Conservation (phyloP, 2,797 vertebrate genomes). For the Lacerta agilis region DNA sequence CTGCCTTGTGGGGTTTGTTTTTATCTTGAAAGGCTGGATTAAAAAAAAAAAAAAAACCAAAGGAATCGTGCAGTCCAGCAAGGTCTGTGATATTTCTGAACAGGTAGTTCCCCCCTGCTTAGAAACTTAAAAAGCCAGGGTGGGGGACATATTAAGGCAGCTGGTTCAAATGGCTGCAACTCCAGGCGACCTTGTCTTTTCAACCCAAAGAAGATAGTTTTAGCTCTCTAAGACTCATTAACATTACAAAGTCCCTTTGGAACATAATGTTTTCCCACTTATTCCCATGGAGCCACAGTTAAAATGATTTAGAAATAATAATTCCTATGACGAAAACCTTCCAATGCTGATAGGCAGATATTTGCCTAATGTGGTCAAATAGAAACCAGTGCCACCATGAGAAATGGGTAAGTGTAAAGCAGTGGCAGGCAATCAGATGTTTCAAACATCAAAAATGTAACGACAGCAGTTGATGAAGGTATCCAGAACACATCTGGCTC, state of each 20-base stretch:
- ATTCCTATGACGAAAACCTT: background rate
- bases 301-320: background rate
- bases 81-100: background rate
- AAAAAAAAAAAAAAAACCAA: no score
- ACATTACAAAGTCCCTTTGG: background rate
- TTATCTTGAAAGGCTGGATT: background rate
- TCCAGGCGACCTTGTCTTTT: background rate
- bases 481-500: background rate
- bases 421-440: background rate
- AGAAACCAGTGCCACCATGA: background rate
- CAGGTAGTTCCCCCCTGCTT: background rate
- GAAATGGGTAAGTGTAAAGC: background rate
- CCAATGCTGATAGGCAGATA: no score
- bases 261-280: background rate
- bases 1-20: background rate
- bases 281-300: background rate
- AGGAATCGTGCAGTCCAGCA: background rate
- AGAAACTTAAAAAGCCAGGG: background rate
- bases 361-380: background rate
- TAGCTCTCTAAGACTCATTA: background rate
- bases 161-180: background rate
- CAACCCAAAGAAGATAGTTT: background rate
- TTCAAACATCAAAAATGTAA: background rate
- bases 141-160: no score
- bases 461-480: background rate